Base-by-base conservation (phyloP, 92 coral and sea anemone species). In the Palythoa grandiflora region DNA sequence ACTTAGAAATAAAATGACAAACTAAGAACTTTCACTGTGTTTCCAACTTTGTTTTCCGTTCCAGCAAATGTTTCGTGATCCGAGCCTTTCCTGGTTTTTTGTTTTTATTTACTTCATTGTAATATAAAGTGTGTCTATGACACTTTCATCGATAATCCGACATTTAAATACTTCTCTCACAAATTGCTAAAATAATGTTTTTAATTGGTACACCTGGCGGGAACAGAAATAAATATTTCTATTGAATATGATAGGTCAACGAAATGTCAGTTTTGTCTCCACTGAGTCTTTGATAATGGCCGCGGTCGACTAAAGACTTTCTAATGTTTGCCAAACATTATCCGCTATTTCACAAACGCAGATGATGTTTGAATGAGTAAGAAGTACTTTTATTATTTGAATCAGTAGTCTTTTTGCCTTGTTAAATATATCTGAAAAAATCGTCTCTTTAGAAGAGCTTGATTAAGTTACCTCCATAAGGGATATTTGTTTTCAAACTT, bases 221-320 rank as follows among this genome's bases (percentile, higher is more conserved):
- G n/a, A 54, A 76, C 14, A 76, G 38, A 76, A 76, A 21, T 63
- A 39, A 44, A 19, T 53, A 80, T 63, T 80, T 61, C 73, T 63
- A 57, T 63, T 19, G n/a, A 78, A 15, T 14, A 14, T 13, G 21
- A 16, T 35, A 57, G 51, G 84, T 78, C 47, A 78, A 80, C 71
- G 19, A 80, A 68, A 60, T 44, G 85, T 80, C 85, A 80, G 9
- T 40, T 61, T 15, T 63, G 85, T 17, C 85, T 80, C 85, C 85
- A 61, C 3, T 6, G 38, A 80, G 85, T 80, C 85, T 14, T 28
- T 15, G 85, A 60, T 80, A 80, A 80, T 80, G 85, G 85, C 73
- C 14, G 61, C 28, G 17, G 85, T 63, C 39, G 35, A 47, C 73
- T 80, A 63, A 60, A 40, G 63, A 19, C 73, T 80, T 65, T 20